A percentile compares a stretch with the other conserved stretches of the same genome.
Conservation (phyloP, 2,888 invertebrate genomes). For the Cistogaster globosa region DNA sequence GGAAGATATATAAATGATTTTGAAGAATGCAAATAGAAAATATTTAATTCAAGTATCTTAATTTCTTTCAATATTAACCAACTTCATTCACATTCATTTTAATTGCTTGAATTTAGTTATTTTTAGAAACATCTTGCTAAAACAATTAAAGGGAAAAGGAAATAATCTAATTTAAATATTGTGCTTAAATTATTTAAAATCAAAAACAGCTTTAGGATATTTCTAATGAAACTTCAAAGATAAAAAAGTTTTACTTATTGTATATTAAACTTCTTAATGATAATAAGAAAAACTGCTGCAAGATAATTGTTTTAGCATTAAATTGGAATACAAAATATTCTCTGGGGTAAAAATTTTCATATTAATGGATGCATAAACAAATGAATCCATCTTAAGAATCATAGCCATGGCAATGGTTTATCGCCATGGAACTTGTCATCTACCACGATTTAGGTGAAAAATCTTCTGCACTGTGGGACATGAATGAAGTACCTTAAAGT, state of each 20-base stretch:
- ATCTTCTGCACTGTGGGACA: too few relatives aligned
- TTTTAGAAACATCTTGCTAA: not conserved
- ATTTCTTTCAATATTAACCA: conserved; percentile 54
- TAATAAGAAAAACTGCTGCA: conserved; percentile 10
- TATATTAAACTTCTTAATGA: conserved; percentile 24
- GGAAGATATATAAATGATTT: not conserved
- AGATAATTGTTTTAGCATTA: not conserved
- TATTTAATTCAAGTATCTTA: conserved; percentile 19
- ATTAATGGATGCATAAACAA: too few relatives aligned
- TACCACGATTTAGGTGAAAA: too few relatives aligned
- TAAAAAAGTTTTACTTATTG: conserved; percentile 4
- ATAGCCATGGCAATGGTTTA: too few relatives aligned
- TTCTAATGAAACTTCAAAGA: conserved; percentile 33
- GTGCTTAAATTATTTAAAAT: conserved; percentile 41
- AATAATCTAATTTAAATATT: conserved; percentile 36
- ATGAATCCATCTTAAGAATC: too few relatives aligned
- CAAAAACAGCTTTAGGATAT: conserved; percentile 29
- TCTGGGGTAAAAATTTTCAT: too few relatives aligned
- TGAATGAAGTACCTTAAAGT: too few relatives aligned
- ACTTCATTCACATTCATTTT: conserved; percentile 3
- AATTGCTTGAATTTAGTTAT: not conserved
- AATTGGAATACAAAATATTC: not conserved
- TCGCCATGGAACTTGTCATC: too few relatives aligned
- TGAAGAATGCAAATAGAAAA: not conserved
- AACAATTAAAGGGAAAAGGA: not conserved